Evolutionary conservation across 2,888 invertebrate species (phyloP), one percentile per base, ranked within the genome.

Genomic region (Cylloceria caligata): DNA sequence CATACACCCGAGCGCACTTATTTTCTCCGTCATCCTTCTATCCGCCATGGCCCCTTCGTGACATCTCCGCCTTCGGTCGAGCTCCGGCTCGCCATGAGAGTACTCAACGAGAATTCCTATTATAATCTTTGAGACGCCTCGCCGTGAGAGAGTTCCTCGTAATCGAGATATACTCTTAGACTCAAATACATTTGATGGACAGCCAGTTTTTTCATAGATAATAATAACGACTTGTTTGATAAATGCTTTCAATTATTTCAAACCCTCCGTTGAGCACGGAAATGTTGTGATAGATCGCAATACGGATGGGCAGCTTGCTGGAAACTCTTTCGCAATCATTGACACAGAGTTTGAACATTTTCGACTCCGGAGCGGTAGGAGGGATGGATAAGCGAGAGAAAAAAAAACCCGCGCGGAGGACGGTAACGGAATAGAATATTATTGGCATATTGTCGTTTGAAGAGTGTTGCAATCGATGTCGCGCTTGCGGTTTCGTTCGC

Each of bases 311-410:
- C 4, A 52, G 11, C n/a, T 49, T 34, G 1, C 52, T 42, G 45
- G 62, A 76, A 57, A 68, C 55, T 81, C 73, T 79, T 13, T 64
- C 65, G 75, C 79, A 84, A 67, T 42, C 36, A 7, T 81, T 81
- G 84, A 83, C 79, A 84, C 88, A 64, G 83, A 72, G 52, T 21
- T 16, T 69, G 71, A 76, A 71, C 62, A 83, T 86, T 86, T 84
- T 86, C 86, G 83, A 85, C 82, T 77, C 76, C 55, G 47, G 45
- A 45, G 76, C 79, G 21, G 19, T 19, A 16, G 13, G 11, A 9
- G 36, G 11, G 69, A 42, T 30, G 9, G 57, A 16, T 45, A 42
- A 42, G 57, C 6, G 42, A 57, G 19, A 30, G 19, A 7, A 47
- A 27, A 47, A 49, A 49, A 67, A 68, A 39, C 7, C 16, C 11